Base-by-base conservation (phyloP, 1,140 invertebrate genomes). In the Planococcus citri region DNA sequence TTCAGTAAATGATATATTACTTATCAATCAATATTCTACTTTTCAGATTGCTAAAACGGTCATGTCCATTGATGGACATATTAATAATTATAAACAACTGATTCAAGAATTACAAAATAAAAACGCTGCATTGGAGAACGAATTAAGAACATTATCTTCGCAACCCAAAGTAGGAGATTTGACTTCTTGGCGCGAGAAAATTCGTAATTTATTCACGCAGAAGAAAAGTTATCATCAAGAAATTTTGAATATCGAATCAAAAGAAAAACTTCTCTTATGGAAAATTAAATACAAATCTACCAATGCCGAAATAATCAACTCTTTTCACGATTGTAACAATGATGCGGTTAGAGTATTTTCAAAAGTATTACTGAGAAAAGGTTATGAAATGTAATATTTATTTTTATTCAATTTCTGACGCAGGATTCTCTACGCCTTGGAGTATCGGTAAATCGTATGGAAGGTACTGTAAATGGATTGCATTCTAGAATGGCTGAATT, bases 21-120 rank as follows among this genome's bases (percentile, higher is more conserved):
- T 41, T 41, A 10, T 41, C n/a, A 10, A 41, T 25, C 10, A 2
- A 64, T 14, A 25, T 64, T 4, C 10, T 17, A 25, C 10, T 22
- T 64, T 64, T 10, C 60, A 64, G 60, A 64, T 64, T 25, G 60
- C 60, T 25, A 64, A 64, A 64, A 64, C 60, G 3, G 25, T 64
- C 25, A 64, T 64, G 60, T 64, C 60, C 17, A 27, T 64, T 9
- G 60, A 64, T 20, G 20, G 22, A 1, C 60, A 64, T 64, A 64
- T 64, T 21, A 20, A 64, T 64, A 24, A 64, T 64, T 64, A 64
- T 17, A 64, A 64, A 17, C 10, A 25, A 24, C 17, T 64, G 22
- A 27, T 64, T 20, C 60, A 64, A 25, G 60, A 64, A 64, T 17
- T 25, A 25, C 60, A 64, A 64, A 22, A 27, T 64, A 64, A 64